Conservation (phyloP, 2,797 vertebrate species). For the Brachyalestes nurse region DNA sequence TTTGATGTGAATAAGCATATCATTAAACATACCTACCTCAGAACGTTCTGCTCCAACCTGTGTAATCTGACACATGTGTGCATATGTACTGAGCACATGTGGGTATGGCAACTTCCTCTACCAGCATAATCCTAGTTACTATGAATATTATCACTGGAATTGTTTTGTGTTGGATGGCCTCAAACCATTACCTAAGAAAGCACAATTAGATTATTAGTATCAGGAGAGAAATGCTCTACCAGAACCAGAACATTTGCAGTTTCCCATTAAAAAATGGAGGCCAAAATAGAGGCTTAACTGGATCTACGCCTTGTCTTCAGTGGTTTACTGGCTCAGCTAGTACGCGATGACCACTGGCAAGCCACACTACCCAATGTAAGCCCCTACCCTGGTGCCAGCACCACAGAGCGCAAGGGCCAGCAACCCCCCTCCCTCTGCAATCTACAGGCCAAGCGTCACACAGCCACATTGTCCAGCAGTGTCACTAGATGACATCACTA, state of each 20-base stretch:
- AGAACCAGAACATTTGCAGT: too few species aligned
- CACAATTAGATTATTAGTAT: too few species aligned
- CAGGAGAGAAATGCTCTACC: too few species aligned
- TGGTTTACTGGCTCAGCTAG: constrained; percentile 19
- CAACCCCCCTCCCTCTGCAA: constrained; percentile 16
- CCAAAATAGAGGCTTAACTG: background rate
- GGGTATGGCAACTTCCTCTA: constrained; percentile 15
- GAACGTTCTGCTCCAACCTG: constrained; percentile 40
- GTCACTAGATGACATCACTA: constrained; percentile 65
- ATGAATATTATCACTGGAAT: too few species aligned
- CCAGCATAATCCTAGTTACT: background rate
- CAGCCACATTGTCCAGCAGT: constrained; percentile 66
- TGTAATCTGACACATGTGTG: background rate
- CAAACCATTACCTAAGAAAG: background rate
- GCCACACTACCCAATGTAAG: constrained; percentile 15
- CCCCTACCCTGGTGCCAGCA: constrained; percentile 27
- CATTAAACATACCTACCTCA: constrained; percentile 43
- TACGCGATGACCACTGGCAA: background rate
- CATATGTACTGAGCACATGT: background rate
- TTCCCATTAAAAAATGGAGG: background rate
- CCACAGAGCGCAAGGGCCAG: constrained; percentile 32
- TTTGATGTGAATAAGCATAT: constrained; percentile 47
- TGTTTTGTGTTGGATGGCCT: too few species aligned
- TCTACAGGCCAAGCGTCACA: constrained; percentile 58
- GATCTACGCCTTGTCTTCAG: background rate